Base-by-base conservation (phyloP, 2,888 invertebrate genomes). In the Phalera bucephala region DNA sequence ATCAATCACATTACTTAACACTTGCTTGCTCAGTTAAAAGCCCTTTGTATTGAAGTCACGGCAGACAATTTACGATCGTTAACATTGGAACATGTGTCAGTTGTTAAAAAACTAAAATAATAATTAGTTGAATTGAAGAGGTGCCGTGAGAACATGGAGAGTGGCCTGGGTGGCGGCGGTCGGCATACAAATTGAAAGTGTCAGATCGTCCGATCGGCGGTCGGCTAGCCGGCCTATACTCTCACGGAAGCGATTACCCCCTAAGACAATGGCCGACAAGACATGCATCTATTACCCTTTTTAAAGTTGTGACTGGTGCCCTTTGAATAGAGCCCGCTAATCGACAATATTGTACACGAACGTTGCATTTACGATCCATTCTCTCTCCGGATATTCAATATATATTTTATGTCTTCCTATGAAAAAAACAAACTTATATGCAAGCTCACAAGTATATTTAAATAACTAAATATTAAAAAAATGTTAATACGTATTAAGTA, bases 171-270 rank as follows among this genome's bases (percentile, higher is more conserved):
- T 47, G 38, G 52, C 51, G 65, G 64, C 64, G 69, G 69, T 59
- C 64, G 67, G 82, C 78, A 82, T 83, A 83, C 82, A 80, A 82
- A 83, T 82, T 74, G 76, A 63, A 72, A 63, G 59, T 72, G 79
- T 79, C 75, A 72, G 76, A 76, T 71, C 67, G 69, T 55, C 42
- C 65, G 73, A 73, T 75, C 76, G 63, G 58, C 54, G 59, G 52
- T 45, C 65, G 65, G 59, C 32, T 39, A 48, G 46, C 48, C 49
- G 58, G 51, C 48, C 67, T 59, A 55, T 61, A 64, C 79, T 87
- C 88, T 86, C 87, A 88, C 85, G 88, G 88, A 88, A 89, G 80
- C 80, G 80, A 82, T 87, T 83, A 83, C 80, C 71, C 57, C 52
- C 65, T 77, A 72, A 87, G 84, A 87, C 88, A 86, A 86, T 87